Evolutionary conservation across 2,888 invertebrate species (phyloP), one percentile per base, ranked within the genome.

Genomic region (Drosophila cracens): DNA sequence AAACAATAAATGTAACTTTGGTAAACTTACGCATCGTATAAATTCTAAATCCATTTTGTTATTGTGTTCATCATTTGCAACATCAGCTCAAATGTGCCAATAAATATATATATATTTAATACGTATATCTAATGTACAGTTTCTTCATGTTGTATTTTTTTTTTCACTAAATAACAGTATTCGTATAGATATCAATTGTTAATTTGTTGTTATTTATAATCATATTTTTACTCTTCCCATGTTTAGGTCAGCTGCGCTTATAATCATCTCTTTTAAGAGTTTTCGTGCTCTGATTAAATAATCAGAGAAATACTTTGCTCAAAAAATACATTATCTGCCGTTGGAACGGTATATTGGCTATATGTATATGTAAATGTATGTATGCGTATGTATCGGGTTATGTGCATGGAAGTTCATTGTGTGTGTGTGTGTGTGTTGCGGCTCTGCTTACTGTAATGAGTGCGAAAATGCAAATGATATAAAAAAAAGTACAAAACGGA

Each of bases 1-100:
- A 81, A 70, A 79, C 74, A 81, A 84, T 89, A 87, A 88, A 74
- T 86, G 86, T 88, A 86, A 88, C 86, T 86, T 86, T 86, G 86
- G 86, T 86, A 83, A 76, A 75, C 90, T 86, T 87, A 86, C 78
- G 74, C 83, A 80, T 77, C 78, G 77, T 85, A 86, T 89, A 85
- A 87, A 84, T 89, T 89, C 84, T 89, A 89, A 74, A 75, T 82
- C 68, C 68, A 70, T 84, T 62, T 71, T 62, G 29, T 58, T 67
- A 34, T 70, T 33, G 56, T 59, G 56, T 59, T 29, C 64, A 49
- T 34, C 51, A 62, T 57, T 56, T 25, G 61, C 70, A 66, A 60
- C 61, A 63, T 68, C 49, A 46, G 31, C 51, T 57, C 54, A n/a
- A 59, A 61, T 73, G 65, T 63, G 52, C 36, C 46, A 46, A 46